Percentiles rank a stretch among this genome's conserved stretches.
Conservation (phyloP, 2,888 invertebrate genomes). For the Tenthredo notha region DNA sequence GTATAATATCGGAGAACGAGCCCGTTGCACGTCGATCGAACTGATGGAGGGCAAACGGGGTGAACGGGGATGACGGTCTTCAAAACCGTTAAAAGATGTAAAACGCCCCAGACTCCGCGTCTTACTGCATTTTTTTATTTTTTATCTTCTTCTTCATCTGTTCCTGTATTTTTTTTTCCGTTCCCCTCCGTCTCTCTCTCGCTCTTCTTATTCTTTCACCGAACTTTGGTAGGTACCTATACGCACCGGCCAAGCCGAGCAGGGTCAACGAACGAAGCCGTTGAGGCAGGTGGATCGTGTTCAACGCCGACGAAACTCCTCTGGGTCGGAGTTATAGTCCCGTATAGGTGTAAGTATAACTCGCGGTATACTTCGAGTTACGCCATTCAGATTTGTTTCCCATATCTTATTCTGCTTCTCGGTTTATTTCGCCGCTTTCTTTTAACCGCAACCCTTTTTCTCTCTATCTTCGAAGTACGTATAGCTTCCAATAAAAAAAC, state of each 20-base stretch:
- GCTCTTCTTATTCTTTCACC: constrained; percentile 55
- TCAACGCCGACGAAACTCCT: constrained; percentile 42
- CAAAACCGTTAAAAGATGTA: constrained; percentile 75
- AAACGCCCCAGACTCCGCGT: constrained; percentile 62
- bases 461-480: background rate
- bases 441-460: background rate
- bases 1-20: constrained; percentile 8
- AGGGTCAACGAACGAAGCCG: constrained; percentile 51
- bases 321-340: constrained; percentile 8
- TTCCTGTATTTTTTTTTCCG: background rate
- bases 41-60: constrained; percentile 3
- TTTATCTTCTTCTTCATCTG: constrained; percentile 34
- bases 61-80: constrained; percentile 58
- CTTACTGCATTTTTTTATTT: constrained; percentile 3
- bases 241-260: constrained; percentile 22
- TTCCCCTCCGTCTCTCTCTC: constrained; percentile 57
- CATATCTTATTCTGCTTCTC: background rate
- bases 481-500: background rate
- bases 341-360: constrained; percentile 19
- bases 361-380: constrained; percentile 10
- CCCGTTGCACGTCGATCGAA: background rate
- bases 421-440: background rate
- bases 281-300: constrained; percentile 52
- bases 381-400: constrained; percentile 31
- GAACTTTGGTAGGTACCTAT: constrained; percentile 32